These are phyloP conservation scores for Heliconius cydno DNA, from an alignment of 2,888 invertebrate genomes.

Conservation along the genomic window DNA sequence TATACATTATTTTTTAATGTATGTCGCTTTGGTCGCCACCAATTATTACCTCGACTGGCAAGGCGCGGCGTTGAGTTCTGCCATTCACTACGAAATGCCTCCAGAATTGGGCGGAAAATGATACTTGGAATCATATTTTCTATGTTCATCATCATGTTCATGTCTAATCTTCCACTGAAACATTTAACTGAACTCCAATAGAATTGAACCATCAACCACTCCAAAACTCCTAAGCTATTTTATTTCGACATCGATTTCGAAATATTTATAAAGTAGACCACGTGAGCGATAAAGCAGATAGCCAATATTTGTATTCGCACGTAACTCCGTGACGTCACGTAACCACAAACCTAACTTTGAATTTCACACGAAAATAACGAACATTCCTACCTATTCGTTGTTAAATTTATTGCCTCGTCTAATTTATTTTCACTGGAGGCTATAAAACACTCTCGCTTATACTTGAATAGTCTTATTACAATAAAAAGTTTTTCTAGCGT, in stretches of 20 bases:
- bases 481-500: neutral
- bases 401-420: constrained; percentile 31
- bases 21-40: too few relatives aligned
- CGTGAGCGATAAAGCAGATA: constrained; percentile 34
- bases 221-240: neutral
- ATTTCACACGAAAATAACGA: constrained; percentile 30
- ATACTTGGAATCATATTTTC: too few relatives aligned
- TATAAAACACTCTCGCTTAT: constrained; percentile 29
- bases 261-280: neutral
- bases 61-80: too few relatives aligned
- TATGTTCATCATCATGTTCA: too few relatives aligned
- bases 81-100: too few relatives aligned
- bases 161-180: neutral
- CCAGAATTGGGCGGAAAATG: too few relatives aligned
- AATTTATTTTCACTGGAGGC: constrained; percentile 28
- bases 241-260: too few relatives aligned
- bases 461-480: neutral
- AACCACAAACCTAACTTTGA: constrained; percentile 31
- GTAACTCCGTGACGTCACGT: constrained; percentile 41
- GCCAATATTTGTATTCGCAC: constrained; percentile 40
- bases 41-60: too few relatives aligned
- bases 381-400: constrained; percentile 26
- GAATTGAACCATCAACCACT: neutral
- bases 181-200: neutral
- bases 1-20: too few relatives aligned